phyloP scores from a whole-genome alignment of 2,888 invertebrate species.

The Oscheius sp. region DNA sequence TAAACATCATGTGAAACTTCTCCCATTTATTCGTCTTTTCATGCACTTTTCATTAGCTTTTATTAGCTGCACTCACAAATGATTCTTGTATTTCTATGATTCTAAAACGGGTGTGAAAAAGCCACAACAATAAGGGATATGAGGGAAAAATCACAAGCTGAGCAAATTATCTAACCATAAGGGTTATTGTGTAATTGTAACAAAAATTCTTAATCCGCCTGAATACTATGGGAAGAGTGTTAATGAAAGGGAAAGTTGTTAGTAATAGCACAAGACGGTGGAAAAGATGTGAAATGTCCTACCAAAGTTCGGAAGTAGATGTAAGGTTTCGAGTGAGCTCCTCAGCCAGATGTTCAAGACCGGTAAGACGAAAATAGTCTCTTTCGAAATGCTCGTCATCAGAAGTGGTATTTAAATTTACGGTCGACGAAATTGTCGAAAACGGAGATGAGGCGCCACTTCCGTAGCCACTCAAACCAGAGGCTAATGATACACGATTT shows the following conservation, averaged over 20 bases:
- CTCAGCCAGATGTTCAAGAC: conserved; percentile 53
- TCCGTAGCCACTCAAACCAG: conserved; percentile 23
- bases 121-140: neutral
- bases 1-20: too few relatives aligned
- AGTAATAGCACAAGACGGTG: neutral
- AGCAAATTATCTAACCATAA: too few relatives aligned
- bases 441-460: conserved; percentile 35
- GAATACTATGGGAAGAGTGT: neutral
- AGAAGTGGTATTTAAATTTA: conserved; percentile 20
- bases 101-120: conserved; percentile 2
- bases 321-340: conserved; percentile 54
- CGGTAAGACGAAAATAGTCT: conserved; percentile 30
- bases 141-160: too few relatives aligned
- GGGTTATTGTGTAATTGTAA: neutral
- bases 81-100: neutral
- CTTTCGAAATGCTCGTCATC: conserved; percentile 24
- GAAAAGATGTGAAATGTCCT: neutral
- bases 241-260: neutral
- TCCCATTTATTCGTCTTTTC: too few relatives aligned
- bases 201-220: neutral
- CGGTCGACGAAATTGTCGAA: conserved; percentile 30
- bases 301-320: conserved; percentile 46
- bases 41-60: too few relatives aligned
- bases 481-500: conserved; percentile 12
- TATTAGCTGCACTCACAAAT: too few relatives aligned